phyloP scores from a whole-genome alignment of 2,797 vertebrate species.

The Schizopygopsis pylzovi region DNA sequence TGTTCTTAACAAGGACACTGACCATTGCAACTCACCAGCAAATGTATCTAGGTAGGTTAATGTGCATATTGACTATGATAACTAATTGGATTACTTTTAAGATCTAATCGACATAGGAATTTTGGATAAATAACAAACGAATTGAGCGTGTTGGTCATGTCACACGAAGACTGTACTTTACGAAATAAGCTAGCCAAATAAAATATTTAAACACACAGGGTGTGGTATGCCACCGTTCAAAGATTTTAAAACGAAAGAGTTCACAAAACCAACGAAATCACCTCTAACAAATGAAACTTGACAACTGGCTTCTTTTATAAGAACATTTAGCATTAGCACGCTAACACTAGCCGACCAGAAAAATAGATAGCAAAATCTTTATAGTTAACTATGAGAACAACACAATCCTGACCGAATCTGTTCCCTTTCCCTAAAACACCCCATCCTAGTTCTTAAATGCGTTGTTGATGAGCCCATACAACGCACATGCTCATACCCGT shows the following conservation, averaged over 20 bases:
- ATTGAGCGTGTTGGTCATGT: background rate
- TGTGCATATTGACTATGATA: background rate
- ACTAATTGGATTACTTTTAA: background rate
- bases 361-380: background rate
- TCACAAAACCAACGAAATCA: background rate
- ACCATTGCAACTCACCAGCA: background rate
- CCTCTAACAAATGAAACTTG: background rate
- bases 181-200: background rate
- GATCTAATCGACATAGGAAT: background rate
- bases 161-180: background rate
- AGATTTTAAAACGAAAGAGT: background rate
- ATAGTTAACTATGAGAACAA: background rate
- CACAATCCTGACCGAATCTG: background rate
- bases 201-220: background rate
- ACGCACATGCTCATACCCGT: conserved; percentile 88
- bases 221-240: background rate
- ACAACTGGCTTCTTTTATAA: background rate
- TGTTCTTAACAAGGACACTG: background rate
- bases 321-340: conserved; percentile 37
- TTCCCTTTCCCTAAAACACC: background rate
- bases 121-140: background rate
- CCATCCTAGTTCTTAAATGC: background rate
- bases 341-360: conserved; percentile 22
- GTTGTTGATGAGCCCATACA: conserved; percentile 54
- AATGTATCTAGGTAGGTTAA: background rate